These are phyloP conservation scores for Hiodon alosoides DNA, from an alignment of 2,113 vertebrate genomes.

Conservation along the genomic window DNA sequence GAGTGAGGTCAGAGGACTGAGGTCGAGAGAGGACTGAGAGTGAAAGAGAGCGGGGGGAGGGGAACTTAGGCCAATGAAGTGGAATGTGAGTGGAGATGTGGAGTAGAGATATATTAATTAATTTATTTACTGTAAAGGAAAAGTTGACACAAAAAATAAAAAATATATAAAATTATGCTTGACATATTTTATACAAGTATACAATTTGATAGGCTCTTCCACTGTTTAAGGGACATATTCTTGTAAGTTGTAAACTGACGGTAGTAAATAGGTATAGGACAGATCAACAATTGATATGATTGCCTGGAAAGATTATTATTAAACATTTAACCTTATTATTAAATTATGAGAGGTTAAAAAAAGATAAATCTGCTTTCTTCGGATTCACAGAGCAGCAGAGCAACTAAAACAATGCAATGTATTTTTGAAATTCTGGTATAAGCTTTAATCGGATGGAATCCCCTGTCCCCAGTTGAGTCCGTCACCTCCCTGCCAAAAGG, in stretches of 20 bases:
- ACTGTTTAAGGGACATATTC: too few species aligned
- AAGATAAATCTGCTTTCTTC: not conserved
- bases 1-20: conserved; percentile 15
- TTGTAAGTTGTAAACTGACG: too few species aligned
- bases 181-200: too few species aligned
- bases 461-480: not conserved
- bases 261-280: too few species aligned
- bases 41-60: conserved; percentile 17
- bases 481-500: not conserved
- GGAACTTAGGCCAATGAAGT: conserved; percentile 2
- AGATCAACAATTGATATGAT: too few species aligned
- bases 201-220: too few species aligned
- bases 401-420: not conserved
- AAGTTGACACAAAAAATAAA: too few species aligned
- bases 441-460: not conserved
- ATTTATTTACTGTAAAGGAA: too few species aligned
- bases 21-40: conserved; percentile 35
- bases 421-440: not conserved
- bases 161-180: too few species aligned
- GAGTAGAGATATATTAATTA: too few species aligned
- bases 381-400: not conserved
- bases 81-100: not conserved
- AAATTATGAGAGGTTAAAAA: not conserved
- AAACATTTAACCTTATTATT: too few species aligned
- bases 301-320: too few species aligned